These are phyloP conservation scores for Plectus sambesii DNA, from an alignment of 1,140 invertebrate genomes.

Conservation along the genomic window DNA sequence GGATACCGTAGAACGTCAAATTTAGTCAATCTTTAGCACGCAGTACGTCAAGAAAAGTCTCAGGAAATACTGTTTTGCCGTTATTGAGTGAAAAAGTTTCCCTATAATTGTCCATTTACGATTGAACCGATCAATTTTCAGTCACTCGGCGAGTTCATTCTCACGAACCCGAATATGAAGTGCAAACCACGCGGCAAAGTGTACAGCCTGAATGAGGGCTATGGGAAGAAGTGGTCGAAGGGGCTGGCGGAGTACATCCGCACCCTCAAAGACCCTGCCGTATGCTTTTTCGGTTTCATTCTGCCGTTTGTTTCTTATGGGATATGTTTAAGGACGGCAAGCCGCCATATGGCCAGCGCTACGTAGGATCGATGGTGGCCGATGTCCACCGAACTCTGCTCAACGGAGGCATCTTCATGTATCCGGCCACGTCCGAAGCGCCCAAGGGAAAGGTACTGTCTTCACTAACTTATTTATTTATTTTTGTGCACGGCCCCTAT, in stretches of 20 bases:
- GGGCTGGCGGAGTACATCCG: constrained; percentile 72
- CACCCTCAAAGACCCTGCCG: constrained; percentile 81
- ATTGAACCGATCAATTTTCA: no score
- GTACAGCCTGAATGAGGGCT: constrained; percentile 84
- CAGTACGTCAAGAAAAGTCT: no score
- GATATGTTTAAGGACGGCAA: constrained; percentile 67
- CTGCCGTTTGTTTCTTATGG: no score
- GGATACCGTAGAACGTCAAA: no score
- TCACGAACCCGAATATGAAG: constrained; percentile 81
- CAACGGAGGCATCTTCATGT: constrained; percentile 79
- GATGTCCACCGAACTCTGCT: constrained; percentile 43
- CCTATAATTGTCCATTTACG: no score
- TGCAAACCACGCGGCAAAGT: constrained; percentile 76
- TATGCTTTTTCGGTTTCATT: no score
- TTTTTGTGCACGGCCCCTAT: no score
- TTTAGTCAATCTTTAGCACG: no score
- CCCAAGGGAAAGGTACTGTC: constrained; percentile 94
- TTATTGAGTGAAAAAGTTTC: no score
- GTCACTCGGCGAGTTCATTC: constrained; percentile 91
- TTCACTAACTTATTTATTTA: no score
- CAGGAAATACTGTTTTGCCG: no score
- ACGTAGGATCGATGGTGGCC: constrained; percentile 93
- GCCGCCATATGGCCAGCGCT: constrained; percentile 77
- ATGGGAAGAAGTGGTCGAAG: constrained; percentile 55
- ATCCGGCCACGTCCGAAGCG: constrained; percentile 77